These are phyloP conservation scores for Empidonax alnorum DNA, from an alignment of 2,113 vertebrate species.

Conservation along the genomic window DNA sequence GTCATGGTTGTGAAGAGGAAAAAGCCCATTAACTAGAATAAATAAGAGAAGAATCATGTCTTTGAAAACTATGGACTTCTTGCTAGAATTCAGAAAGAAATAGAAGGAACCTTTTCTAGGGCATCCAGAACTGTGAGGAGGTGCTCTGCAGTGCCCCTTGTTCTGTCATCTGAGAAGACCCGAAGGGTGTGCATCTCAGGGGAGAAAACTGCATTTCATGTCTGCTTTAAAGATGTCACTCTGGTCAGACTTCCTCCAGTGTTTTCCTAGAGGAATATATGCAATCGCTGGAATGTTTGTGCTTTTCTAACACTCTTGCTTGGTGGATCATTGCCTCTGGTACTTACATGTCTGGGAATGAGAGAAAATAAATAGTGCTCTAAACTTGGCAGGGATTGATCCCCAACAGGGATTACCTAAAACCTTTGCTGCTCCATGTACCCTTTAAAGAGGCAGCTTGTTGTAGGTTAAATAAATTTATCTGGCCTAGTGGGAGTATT, in stretches of 20 bases:
- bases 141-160: not conserved
- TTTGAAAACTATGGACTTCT: not conserved
- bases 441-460: not conserved
- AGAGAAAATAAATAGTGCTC: conserved; percentile 5
- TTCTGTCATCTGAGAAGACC: not conserved
- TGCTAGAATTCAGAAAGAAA: not conserved
- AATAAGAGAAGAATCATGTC: not conserved
- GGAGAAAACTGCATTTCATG: not conserved
- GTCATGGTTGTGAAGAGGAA: fast-evolving
- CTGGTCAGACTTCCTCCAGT: not conserved
- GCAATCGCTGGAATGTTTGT: not conserved
- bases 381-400: conserved; percentile 1
- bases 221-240: not conserved
- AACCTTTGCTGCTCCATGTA: not conserved
- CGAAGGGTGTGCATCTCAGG: not conserved
- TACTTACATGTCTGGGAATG: not conserved
- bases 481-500: not conserved
- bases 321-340: not conserved
- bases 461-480: not conserved
- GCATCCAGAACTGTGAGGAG: not conserved
- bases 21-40: not conserved
- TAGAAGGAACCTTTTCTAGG: not conserved
- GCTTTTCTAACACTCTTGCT: conserved; percentile 14
- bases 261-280: not conserved
- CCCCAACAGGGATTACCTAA: conserved; percentile 1